Base-by-base conservation (phyloP, 2,888 invertebrate genomes). In the Teinopalpus imperialis region DNA sequence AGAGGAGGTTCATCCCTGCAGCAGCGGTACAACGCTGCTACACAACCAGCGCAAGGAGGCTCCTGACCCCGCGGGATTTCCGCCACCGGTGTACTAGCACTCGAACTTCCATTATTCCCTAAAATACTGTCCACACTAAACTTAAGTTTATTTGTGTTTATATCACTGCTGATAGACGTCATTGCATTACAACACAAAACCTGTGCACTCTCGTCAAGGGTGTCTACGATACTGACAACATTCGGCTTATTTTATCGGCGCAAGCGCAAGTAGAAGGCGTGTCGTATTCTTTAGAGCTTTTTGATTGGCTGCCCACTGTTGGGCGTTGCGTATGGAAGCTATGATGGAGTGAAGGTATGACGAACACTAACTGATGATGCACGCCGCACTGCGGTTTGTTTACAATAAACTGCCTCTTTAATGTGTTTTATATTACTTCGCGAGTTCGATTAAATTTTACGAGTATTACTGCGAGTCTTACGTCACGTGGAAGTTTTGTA, bases 81-180 rank as follows among this genome's bases (percentile, higher is more conserved):
- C 63, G 79, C 61, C 44, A 58, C 49, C 21, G 56, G 49, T 12
- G 51, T 47, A 49, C 49, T 51, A 14, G 49, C 49, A 50, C 49
- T 50, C 10, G 55, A 31, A 20, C 54, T 50, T 6, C 69, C 67
- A 57, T 90, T 90, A 44, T 79, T 87, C 7, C 92, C 91, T 43
- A 94, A 69, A 55, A 94, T 91, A 63, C 92, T 89, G 62, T 94
- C 94, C 51, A 94, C 92, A 61, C 94, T 93, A 66, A 94, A 94
- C 82, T 93, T 94, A 53, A 92, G 71, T 60, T 89, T 89, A 53
- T 64, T 76, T 56, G 74, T 57, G 53, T 63, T 72, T 53, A 79
- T 70, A 61, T 80, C 81, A 73, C 81, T 64, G 56, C 66, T 73
- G 39, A 83, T 53, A 50, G 86, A 82, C 63, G 83, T 87, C 83